These are phyloP conservation scores for Cottus gobio DNA, from an alignment of 2,113 vertebrate species.

Conservation along the genomic window DNA sequence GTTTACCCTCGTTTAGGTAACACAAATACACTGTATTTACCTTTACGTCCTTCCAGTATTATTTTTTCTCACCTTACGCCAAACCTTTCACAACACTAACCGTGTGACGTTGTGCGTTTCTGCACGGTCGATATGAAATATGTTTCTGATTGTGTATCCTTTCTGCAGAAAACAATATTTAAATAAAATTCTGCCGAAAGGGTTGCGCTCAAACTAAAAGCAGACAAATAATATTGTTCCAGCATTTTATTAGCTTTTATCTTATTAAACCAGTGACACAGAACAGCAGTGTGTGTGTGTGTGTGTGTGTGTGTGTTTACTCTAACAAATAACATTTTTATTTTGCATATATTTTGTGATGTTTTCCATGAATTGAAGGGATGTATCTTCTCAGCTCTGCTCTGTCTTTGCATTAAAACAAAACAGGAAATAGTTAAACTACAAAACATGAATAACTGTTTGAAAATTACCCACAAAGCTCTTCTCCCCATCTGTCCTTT, in stretches of 20 bases:
- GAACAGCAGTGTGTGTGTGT: constrained; percentile 11
- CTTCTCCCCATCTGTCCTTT: neutral
- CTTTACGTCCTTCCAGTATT: neutral
- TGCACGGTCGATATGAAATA: too few relatives aligned
- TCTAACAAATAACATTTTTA: too few relatives aligned
- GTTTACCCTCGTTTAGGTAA: neutral
- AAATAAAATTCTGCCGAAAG: too few relatives aligned
- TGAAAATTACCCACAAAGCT: neutral
- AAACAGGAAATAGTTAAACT: neutral
- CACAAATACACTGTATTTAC: neutral
- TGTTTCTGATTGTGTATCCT: too few relatives aligned
- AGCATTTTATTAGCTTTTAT: constrained; percentile 15
- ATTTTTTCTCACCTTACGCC: neutral
- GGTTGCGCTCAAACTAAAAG: neutral
- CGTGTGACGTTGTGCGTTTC: neutral
- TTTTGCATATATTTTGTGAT: neutral
- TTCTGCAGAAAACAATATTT: too few relatives aligned
- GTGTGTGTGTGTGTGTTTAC: neutral
- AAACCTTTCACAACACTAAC: neutral
- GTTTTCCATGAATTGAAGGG: neutral
- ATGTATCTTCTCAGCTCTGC: neutral
- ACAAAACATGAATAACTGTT: neutral
- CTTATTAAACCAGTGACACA: constrained; percentile 31
- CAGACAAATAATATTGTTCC: constrained; percentile 1
- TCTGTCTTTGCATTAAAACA: neutral